A percentile compares a stretch with the other conserved stretches of the same genome.
Conservation (phyloP, 2,797 vertebrate species). For the Oophaga sylvatica region DNA sequence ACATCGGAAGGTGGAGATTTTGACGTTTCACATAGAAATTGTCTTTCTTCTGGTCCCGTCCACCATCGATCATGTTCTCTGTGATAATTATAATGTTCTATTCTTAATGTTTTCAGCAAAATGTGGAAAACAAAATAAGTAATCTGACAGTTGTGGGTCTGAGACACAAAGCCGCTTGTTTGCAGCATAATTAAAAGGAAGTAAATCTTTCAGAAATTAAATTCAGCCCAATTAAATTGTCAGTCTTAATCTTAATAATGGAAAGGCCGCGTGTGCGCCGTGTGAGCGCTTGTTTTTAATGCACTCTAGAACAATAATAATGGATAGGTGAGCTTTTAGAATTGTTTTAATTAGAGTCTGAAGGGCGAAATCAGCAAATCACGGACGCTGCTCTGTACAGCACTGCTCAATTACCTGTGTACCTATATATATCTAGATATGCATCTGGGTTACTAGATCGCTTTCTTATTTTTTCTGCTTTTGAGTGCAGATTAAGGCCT, state of each 20-base stretch:
- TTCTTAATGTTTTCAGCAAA: conserved; percentile 43
- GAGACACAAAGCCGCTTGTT: conserved; percentile 44
- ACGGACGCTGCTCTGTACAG: neutral
- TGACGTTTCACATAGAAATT: neutral
- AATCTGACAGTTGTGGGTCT: conserved; percentile 37
- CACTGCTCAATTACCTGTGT: neutral
- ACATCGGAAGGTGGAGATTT: neutral
- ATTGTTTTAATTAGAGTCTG: conserved; percentile 42
- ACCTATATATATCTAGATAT: too few species aligned
- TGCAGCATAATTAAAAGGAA: conserved; percentile 47
- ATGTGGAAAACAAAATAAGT: conserved; percentile 40
- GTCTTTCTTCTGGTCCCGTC: conserved; percentile 35
- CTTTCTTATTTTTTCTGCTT: neutral
- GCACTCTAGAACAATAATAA: conserved; percentile 37
- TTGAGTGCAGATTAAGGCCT: neutral
- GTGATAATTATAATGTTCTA: conserved; percentile 53
- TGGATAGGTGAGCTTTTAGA: conserved; percentile 28
- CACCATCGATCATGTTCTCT: conserved; percentile 42
- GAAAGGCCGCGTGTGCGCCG: neutral
- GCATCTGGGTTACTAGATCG: too few species aligned
- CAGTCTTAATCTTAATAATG: conserved; percentile 55
- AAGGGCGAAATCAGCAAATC: conserved; percentile 8
- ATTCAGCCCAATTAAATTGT: conserved; percentile 50
- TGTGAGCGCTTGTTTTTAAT: conserved; percentile 26
- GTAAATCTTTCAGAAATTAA: conserved; percentile 54